phyloP scores from a whole-genome alignment of 2,888 invertebrate genomes.

The Coremacera marginata region DNA sequence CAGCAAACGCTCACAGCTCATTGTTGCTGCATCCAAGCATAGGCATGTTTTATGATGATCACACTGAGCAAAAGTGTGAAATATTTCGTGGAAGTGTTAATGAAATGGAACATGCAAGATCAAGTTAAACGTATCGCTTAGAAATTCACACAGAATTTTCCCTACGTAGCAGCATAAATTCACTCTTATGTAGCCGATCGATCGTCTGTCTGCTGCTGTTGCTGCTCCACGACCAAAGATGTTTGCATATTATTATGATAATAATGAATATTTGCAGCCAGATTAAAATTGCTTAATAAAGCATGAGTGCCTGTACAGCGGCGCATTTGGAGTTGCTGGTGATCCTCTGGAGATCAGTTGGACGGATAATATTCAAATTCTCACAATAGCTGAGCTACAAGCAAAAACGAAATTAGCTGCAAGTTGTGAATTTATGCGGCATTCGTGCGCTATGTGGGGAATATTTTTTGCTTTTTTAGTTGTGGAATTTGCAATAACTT shows the following conservation, averaged over 20 bases:
- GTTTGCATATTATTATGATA: not conserved
- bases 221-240: not conserved
- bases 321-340: not conserved
- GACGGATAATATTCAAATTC: constrained; percentile 17
- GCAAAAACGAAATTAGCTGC: constrained; percentile 54
- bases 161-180: constrained; percentile 42
- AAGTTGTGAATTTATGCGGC: constrained; percentile 59
- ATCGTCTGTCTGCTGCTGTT: not conserved
- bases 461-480: not conserved
- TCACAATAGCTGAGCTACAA: not conserved
- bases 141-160: constrained; percentile 21
- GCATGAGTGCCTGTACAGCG: not conserved
- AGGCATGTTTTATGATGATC: not conserved
- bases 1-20: not conserved
- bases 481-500: constrained; percentile 10
- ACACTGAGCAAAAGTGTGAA: constrained; percentile 14
- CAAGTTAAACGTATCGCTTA: constrained; percentile 13
- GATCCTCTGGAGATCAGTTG: constrained; percentile 4
- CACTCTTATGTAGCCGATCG: constrained; percentile 10
- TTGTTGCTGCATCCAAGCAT: no score
- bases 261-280: constrained; percentile 2
- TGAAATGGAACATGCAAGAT: constrained; percentile 14
- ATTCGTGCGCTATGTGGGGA: not conserved
- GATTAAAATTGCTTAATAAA: constrained; percentile 16
- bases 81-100: constrained; percentile 32